Conservation (phyloP, 2,113 vertebrate genomes). For the Lagopus muta region DNA sequence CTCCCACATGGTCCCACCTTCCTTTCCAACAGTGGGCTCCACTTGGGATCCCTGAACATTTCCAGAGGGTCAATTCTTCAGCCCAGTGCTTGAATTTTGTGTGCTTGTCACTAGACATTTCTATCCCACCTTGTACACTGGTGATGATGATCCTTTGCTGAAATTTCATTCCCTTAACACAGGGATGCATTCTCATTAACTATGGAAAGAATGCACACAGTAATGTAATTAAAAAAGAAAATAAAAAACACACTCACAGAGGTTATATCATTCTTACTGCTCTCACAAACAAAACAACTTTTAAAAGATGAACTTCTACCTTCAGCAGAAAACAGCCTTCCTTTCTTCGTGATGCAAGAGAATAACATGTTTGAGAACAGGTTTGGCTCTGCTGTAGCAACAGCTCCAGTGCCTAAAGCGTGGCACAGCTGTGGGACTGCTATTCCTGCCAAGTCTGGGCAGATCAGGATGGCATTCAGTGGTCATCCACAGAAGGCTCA, state of each 20-base stretch:
- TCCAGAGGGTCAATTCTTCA: not conserved
- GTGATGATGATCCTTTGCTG: not conserved
- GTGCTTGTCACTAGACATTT: not conserved
- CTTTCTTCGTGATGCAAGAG: not conserved
- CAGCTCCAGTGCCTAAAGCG: not conserved
- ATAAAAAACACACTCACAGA: not conserved
- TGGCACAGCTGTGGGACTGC: not conserved
- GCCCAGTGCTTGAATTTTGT: not conserved
- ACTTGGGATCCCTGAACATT: not conserved
- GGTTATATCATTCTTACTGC: not conserved
- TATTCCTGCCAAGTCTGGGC: not conserved
- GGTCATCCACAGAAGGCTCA: not conserved
- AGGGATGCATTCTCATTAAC: not conserved
- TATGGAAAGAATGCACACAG: not conserved
- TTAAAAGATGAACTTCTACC: not conserved
- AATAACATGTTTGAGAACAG: rapidly evolving
- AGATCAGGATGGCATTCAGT: not conserved
- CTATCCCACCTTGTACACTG: not conserved
- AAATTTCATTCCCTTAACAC: not conserved
- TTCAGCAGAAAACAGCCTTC: not conserved
- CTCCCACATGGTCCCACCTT: rapidly evolving
- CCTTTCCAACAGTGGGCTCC: not conserved
- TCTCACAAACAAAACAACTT: not conserved
- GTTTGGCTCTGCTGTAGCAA: not conserved
- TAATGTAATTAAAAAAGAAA: not conserved